A percentile compares a stretch with the other conserved stretches of the same genome.
Conservation (phyloP, 2,797 vertebrate species). For the Pseudochromis fuscus region DNA sequence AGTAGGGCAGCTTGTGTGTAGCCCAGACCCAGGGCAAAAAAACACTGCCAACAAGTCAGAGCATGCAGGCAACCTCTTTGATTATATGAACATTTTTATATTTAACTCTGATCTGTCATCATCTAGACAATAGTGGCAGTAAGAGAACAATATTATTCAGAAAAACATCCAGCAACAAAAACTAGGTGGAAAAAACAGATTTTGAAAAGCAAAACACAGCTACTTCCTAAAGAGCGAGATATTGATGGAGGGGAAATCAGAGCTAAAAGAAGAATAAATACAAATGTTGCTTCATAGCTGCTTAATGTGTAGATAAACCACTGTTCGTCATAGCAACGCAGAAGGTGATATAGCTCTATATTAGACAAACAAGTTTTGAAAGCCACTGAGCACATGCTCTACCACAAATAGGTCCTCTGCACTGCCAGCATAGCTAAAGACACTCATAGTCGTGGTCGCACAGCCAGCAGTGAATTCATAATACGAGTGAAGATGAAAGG, state of each 20-base stretch:
- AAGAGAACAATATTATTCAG: neutral
- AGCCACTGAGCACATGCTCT: conserved; percentile 36
- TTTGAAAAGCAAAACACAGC: neutral
- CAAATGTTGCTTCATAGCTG: conserved; percentile 28
- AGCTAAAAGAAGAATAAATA: conserved; percentile 9
- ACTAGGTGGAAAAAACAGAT: no score
- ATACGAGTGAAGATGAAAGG: conserved; percentile 58
- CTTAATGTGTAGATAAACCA: conserved; percentile 7
- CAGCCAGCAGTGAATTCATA: conserved; percentile 60
- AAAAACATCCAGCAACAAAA: neutral
- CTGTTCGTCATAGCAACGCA: conserved; percentile 21
- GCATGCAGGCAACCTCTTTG: neutral
- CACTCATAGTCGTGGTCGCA: conserved; percentile 24
- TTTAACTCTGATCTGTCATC: neutral
- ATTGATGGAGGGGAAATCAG: neutral
- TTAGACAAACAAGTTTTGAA: conserved; percentile 61
- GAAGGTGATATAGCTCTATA: conserved; percentile 20
- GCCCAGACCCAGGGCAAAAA: neutral
- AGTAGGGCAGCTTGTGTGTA: neutral
- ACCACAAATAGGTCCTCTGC: conserved; percentile 51
- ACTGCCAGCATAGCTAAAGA: conserved; percentile 47
- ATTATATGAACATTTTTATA: neutral
- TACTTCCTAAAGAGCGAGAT: neutral
- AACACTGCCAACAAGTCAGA: no score
- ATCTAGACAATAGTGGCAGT: neutral